phyloP scores from a whole-genome alignment of 2,113 vertebrate genomes.

The Ranitomeya imitator region DNA sequence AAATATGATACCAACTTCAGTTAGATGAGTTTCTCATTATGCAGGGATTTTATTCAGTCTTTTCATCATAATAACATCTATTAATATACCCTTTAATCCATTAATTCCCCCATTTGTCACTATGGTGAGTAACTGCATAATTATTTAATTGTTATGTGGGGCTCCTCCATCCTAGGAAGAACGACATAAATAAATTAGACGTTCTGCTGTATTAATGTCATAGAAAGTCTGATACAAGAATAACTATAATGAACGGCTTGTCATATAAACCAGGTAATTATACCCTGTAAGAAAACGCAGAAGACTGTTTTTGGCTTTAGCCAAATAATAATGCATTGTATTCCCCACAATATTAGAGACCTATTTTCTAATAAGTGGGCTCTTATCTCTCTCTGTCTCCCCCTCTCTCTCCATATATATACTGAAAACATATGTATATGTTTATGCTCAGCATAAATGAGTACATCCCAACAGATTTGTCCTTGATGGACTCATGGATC shows the following conservation, averaged over 20 bases:
- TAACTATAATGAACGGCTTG: background rate
- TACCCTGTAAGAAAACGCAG: background rate
- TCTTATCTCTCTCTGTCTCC: too few species aligned
- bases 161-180: background rate
- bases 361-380: too few species aligned
- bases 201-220: background rate
- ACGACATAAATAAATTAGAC: background rate
- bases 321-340: background rate
- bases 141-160: background rate
- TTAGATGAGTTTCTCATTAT: background rate
- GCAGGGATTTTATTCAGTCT: background rate
- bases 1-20: background rate
- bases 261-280: background rate
- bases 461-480: too few species aligned
- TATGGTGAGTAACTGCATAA: constrained; percentile 4
- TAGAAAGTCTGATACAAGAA: background rate
- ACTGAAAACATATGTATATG: too few species aligned
- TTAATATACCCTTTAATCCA: constrained; percentile 16
- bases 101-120: background rate
- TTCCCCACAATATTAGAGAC: background rate
- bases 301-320: background rate
- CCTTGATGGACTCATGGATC: too few species aligned
- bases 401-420: too few species aligned
- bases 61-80: constrained; percentile 1
- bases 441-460: too few species aligned